These are phyloP conservation scores for Notoglanidium macrostoma DNA, from an alignment of 2,797 vertebrate genomes.

Conservation along the genomic window DNA sequence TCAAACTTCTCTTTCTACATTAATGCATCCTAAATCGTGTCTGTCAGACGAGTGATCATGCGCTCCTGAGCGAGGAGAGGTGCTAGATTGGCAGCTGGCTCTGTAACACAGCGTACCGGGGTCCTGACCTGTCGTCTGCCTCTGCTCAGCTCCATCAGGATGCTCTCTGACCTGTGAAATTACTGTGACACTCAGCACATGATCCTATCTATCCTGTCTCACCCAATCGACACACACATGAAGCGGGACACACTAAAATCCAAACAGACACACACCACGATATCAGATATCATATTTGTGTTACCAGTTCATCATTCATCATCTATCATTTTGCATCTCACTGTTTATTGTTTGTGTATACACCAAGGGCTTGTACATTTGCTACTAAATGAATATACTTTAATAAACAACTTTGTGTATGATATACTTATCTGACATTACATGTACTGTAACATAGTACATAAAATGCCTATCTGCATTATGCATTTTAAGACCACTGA, in stretches of 20 bases:
- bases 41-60: conserved; percentile 33
- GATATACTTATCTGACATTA: not conserved
- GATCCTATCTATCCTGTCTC: conserved; percentile 53
- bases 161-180: conserved; percentile 81
- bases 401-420: not conserved
- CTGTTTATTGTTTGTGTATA: not conserved
- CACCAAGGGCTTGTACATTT: not conserved
- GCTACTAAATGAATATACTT: not conserved
- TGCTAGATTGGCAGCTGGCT: conserved; percentile 59
- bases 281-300: not conserved
- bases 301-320: not conserved
- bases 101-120: conserved; percentile 40
- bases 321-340: not conserved
- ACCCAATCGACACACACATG: conserved; percentile 43
- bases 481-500: not conserved
- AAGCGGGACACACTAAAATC: conserved; percentile 15
- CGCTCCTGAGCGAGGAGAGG: conserved; percentile 13
- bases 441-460: not conserved
- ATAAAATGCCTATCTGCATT: not conserved
- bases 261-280: not conserved
- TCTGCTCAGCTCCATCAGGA: conserved; percentile 48
- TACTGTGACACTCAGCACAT: conserved; percentile 56
- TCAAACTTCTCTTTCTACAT: conserved; percentile 40
- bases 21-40: conserved; percentile 43
- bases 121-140: conserved; percentile 55